Percentiles rank a stretch among this genome's conserved stretches.
Conservation (phyloP, 2,113 vertebrate species). For the Festucalex cinctus region DNA sequence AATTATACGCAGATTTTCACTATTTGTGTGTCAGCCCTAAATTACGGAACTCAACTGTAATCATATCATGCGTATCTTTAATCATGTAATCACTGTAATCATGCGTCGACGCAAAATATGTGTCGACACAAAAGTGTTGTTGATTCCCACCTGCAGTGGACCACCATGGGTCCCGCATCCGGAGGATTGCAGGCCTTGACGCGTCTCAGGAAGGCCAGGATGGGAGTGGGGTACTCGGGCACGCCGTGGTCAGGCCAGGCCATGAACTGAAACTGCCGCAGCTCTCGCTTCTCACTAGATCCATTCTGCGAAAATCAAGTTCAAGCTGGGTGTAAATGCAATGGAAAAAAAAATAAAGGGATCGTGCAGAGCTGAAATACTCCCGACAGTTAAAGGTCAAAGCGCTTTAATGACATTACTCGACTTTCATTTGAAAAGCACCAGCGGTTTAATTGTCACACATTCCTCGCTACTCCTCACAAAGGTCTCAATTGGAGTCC, state of each 20-base stretch:
- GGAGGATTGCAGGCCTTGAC: constrained; percentile 91
- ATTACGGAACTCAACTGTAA: too few relatives aligned
- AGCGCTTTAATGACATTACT: constrained; percentile 20
- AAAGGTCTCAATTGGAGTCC: constrained; percentile 12
- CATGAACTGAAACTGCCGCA: constrained; percentile 97
- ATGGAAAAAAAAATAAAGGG: not conserved
- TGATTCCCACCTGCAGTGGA: constrained; percentile 87
- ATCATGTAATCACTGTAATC: too few relatives aligned
- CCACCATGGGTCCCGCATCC: constrained; percentile 91
- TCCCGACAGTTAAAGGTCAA: constrained; percentile 15
- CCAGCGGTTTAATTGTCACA: constrained; percentile 22
- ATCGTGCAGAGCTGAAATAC: constrained; percentile 4
- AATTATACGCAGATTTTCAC: too few relatives aligned
- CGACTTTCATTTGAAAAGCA: constrained; percentile 21
- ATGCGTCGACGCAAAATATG: too few relatives aligned
- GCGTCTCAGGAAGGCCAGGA: constrained; percentile 87
- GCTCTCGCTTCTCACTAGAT: constrained; percentile 91
- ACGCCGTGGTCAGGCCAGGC: constrained; percentile 95
- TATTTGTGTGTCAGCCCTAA: too few relatives aligned
- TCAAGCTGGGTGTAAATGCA: not conserved
- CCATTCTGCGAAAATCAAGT: constrained; percentile 75
- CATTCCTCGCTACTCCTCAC: constrained; percentile 18
- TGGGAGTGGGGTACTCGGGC: constrained; percentile 92
- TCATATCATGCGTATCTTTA: too few relatives aligned
- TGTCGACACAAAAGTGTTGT: not conserved